Conservation (phyloP, 1,140 invertebrate species). For the Helicoverpa zea region DNA sequence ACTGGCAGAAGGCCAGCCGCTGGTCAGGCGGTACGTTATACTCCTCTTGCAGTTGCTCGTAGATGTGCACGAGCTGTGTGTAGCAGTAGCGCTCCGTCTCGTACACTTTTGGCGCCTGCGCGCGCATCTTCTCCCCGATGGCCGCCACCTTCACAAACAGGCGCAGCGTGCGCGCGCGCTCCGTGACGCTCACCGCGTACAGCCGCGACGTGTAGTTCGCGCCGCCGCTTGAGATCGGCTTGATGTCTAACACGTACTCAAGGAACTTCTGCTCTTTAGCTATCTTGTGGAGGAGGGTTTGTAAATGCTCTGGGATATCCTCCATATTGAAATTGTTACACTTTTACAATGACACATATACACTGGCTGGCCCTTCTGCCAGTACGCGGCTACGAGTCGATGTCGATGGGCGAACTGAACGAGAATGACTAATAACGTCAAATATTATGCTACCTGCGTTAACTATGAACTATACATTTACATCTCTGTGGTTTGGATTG, state of each 20-base stretch:
- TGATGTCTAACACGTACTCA: conserved; percentile 5
- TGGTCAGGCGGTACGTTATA: conserved; percentile 58
- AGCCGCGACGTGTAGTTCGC: conserved; percentile 66
- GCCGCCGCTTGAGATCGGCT: conserved; percentile 51
- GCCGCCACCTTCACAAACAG: conserved; percentile 71
- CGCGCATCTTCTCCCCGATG: conserved; percentile 62
- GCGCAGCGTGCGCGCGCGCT: conserved; percentile 57
- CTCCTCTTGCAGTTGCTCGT: conserved; percentile 61
- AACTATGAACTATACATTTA: too few species aligned
- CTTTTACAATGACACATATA: too few species aligned
- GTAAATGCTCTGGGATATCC: not conserved
- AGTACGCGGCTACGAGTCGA: too few species aligned
- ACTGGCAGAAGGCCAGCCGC: conserved; percentile 52
- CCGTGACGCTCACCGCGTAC: conserved; percentile 55
- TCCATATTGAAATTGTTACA: not conserved
- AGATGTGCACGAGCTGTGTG: conserved; percentile 61
- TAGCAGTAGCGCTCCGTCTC: conserved; percentile 68
- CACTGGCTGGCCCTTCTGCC: too few species aligned
- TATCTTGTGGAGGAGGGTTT: not conserved
- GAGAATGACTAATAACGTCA: too few species aligned
- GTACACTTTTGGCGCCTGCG: conserved; percentile 51
- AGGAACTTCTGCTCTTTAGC: conserved; percentile 17
- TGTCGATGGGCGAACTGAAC: too few species aligned
- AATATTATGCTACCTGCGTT: too few species aligned
- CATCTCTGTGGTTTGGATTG: too few species aligned